A percentile compares a stretch with the other conserved stretches of the same genome.
Conservation (phyloP, 2,888 invertebrate species). For the Agriopis marginaria region DNA sequence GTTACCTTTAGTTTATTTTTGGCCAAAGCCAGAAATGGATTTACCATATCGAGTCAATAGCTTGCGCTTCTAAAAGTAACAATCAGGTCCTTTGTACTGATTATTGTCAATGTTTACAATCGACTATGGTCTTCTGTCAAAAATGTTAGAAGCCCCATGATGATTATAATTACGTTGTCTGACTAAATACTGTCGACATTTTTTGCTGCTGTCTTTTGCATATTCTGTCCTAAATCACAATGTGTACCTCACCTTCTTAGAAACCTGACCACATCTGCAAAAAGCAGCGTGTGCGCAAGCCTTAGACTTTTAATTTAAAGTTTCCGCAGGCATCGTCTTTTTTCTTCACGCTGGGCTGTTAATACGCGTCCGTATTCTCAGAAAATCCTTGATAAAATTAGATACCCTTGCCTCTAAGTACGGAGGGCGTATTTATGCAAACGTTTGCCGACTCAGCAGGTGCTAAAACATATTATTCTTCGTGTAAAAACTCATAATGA, state of each 20-base stretch:
- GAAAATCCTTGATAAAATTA: slow-evolving; percentile 28
- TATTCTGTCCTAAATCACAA: no score
- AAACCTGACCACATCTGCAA: not conserved
- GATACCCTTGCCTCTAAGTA: slow-evolving; percentile 7
- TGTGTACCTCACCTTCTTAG: not conserved
- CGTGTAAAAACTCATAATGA: slow-evolving; percentile 29
- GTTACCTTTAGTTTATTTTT: not conserved
- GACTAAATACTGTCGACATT: no score
- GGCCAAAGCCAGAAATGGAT: not conserved
- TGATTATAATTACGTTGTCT: no score
- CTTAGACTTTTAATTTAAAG: slow-evolving; percentile 6
- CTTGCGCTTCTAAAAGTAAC: not conserved
- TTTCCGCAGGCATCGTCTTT: slow-evolving; percentile 12
- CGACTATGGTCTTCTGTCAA: no score
- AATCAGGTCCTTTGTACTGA: not conserved
- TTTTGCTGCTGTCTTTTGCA: no score
- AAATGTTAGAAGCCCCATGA: no score
- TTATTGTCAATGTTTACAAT: no score
- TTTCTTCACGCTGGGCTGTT: slow-evolving; percentile 20
- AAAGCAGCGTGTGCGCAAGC: slow-evolving; percentile 9
- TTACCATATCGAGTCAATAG: not conserved
- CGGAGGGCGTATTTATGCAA: slow-evolving; percentile 23
- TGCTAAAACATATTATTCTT: slow-evolving; percentile 25
- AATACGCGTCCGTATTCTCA: slow-evolving; percentile 19
- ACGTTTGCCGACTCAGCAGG: slow-evolving; percentile 21